Evolutionary conservation across 2,113 vertebrate species (phyloP), one percentile per base, ranked within the genome.

Genomic region (Pipa parva): DNA sequence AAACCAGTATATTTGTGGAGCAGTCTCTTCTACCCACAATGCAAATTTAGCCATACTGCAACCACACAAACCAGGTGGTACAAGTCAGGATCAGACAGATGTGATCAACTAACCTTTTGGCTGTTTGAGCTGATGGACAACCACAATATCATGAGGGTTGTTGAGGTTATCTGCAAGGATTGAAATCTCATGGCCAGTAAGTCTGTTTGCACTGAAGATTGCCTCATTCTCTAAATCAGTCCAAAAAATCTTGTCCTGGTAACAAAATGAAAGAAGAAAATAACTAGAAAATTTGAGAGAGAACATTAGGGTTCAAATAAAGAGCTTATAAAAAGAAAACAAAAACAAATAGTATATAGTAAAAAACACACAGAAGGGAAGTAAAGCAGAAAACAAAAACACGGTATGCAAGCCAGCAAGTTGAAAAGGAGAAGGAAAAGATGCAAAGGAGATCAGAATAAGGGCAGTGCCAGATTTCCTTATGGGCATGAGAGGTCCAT

Each of bases 221-320:
- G 94, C 94, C 73, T 97, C 95, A 0, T 96, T 93, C 77, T 97
- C 95, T 74, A 97, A 74, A 79, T 99, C 95, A 8, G 95, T 97
- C 96, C 96, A 99, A 76, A 94, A 99, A 15, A 99, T 80, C 37
- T 83, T 94, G 82, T 99, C 97, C 97, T 99, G 80, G 69, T 73
- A 77, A 68, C 73, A 22, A 76, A 0, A 54, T 48, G 59, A 75
- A 0, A 18, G 21, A 36, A 11, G 3, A 17, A 42, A n/a, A n/a
- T n/a, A n/a, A n/a, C n/a, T n/a, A n/a, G n/a, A n/a, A n/a, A n/a
- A n/a, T n/a, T n/a, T n/a, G 10, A 37, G 33, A 22, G 15, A 18
- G 17, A 18, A 45, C 18, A 49, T 20, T n/a, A n/a, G n/a, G n/a
- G n/a, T n/a, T n/a, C n/a, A n/a, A n/a, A n/a, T n/a, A n/a, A n/a